phyloP scores from a whole-genome alignment of 2,888 invertebrate species.

The Tenthredo scrophulariae region DNA sequence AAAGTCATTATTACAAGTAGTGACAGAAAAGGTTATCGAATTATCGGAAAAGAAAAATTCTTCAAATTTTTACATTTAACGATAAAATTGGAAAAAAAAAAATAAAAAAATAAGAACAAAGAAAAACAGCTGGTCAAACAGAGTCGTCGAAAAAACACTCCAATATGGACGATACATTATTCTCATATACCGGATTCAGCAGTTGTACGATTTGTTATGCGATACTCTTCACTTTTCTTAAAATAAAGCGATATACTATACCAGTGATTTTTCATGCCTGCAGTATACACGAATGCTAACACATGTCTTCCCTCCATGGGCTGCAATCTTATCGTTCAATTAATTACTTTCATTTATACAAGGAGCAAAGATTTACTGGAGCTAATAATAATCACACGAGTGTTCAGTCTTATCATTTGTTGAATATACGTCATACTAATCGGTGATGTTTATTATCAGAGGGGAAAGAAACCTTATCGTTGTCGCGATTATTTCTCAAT shows the following conservation, averaged over 20 bases:
- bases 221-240: slow-evolving; percentile 18
- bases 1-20: not conserved
- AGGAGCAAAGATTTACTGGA: not conserved
- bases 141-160: not conserved
- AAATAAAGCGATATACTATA: slow-evolving; percentile 6
- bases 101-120: not conserved
- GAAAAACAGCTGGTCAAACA: not conserved
- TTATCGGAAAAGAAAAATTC: not conserved
- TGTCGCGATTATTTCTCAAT: not conserved
- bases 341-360: not conserved
- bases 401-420: slow-evolving; percentile 11
- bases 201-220: not conserved
- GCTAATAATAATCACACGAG: slow-evolving; percentile 7
- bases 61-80: not conserved
- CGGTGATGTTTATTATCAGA: slow-evolving; percentile 25
- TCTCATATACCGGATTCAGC: not conserved
- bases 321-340: not conserved
- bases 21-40: not conserved
- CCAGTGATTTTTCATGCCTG: not conserved
- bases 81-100: not conserved
- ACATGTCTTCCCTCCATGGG: not conserved
- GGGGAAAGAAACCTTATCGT: not conserved
- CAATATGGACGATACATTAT: not conserved
- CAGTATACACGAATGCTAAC: not conserved
- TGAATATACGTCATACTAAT: not conserved